Base-by-base conservation (phyloP, 2,797 vertebrate species). In the Tragelaphus oryx region DNA sequence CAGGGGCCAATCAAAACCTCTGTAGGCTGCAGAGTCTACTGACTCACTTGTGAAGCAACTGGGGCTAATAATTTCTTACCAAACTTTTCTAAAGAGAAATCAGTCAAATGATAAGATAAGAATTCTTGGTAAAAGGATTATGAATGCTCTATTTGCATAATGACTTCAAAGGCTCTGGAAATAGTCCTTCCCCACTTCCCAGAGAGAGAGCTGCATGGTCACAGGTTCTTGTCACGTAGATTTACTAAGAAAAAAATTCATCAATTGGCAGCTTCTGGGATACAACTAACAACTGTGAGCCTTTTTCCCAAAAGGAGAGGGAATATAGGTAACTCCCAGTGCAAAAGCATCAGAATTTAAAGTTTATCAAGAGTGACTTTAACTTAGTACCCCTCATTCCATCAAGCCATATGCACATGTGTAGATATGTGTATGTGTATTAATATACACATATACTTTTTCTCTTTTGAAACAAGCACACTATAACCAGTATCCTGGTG, bases 81-180 rank as follows among this genome's bases (percentile, higher is more conserved):
- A 59, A 82, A 33, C 81, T 93, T 93, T 83, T 86, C 59, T n/a
- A 82, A 91, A 89, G 68, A 94, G 65, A 79, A 91, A 46, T 65
- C 80, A 62, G 48, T 94, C 81, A 62, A 96, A 26, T 81, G 89
- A 91, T 79, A 82, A 90, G 89, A 88, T 74, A 91, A 92, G 92
- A 91, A 96, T 62, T 92, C 87, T 0, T 0, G 26, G 48, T 83
- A 94, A 91, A 7, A 83, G 82, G 60, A 41, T 91, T 78, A 60
- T 28, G 88, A 90, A 93, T 11, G 28, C 50, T 79, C 33, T 95
- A 68, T 94, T 83, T 92, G 87, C 28, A 86, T 71, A 86, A 90
- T 22, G 22, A 90, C 75, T 88, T 97, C 85, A 92, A 93, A 96
- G 52, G 6, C 41, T 90, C 33, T 54, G 55, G 71, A 93, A 91